Evolutionary conservation across 1,140 invertebrate genomes (phyloP).

Genomic region (Vanessa atalanta): DNA sequence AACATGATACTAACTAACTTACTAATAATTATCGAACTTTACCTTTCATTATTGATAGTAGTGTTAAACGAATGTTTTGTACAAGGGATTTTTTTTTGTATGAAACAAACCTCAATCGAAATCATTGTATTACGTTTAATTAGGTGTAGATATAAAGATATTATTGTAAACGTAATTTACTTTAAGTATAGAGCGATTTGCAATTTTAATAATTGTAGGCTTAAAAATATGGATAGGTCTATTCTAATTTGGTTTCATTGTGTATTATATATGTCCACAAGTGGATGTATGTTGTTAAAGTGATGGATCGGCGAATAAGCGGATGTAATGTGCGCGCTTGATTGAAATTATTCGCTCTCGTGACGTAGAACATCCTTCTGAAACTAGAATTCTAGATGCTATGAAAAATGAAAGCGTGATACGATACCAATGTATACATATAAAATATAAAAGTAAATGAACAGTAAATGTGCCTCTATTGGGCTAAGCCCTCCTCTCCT

Average conservation of each 20-base stretch:
- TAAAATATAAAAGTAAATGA: too few relatives aligned
- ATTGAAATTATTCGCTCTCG: constrained; percentile 52
- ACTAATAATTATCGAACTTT: not conserved
- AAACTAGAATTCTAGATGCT: constrained; percentile 7
- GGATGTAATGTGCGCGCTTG: constrained; percentile 54
- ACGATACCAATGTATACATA: too few relatives aligned
- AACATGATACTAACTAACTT: constrained; percentile 2
- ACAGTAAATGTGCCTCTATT: too few relatives aligned
- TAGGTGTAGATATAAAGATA: too few relatives aligned
- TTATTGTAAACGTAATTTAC: too few relatives aligned
- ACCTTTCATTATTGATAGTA: too few relatives aligned
- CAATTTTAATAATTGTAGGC: not conserved
- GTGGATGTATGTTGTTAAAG: constrained; percentile 31
- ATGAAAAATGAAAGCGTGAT: not conserved
- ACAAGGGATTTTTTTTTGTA: not conserved
- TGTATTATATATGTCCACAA: constrained; percentile 12
- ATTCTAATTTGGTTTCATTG: constrained; percentile 16
- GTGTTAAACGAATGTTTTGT: too few relatives aligned
- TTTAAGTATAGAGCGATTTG: too few relatives aligned
- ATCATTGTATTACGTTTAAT: too few relatives aligned
- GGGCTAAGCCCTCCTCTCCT: too few relatives aligned
- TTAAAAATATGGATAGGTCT: not conserved
- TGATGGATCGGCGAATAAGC: constrained; percentile 64
- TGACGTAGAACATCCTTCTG: constrained; percentile 45
- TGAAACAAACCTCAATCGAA: too few relatives aligned